These are phyloP conservation scores for Aphodius granarius DNA, from an alignment of 2,888 invertebrate species.

Conservation along the genomic window DNA sequence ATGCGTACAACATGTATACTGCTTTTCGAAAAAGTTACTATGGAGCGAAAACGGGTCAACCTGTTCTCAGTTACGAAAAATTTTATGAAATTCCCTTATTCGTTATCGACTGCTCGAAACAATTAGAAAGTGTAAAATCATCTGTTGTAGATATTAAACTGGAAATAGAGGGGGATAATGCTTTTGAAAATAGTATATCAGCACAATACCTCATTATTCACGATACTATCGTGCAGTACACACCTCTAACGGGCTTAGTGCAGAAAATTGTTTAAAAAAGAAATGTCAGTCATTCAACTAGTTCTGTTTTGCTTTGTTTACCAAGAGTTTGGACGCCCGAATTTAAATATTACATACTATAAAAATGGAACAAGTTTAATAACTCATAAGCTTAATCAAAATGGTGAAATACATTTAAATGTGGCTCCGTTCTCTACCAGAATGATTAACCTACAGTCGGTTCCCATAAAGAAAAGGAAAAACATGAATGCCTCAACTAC, in stretches of 20 bases:
- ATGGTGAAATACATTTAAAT: not conserved
- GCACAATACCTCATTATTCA: not conserved
- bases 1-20: constrained; percentile 9
- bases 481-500: too few relatives aligned
- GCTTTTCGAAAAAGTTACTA: not conserved
- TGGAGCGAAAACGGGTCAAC: not conserved
- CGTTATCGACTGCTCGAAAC: not conserved
- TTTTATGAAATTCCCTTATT: not conserved
- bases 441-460: too few relatives aligned
- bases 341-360: not conserved
- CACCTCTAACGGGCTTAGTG: not conserved
- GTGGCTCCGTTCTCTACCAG: not conserved
- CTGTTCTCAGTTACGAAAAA: not conserved
- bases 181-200: not conserved
- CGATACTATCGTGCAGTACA: not conserved
- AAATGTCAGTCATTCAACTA: too few relatives aligned
- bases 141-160: not conserved
- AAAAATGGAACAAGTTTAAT: not conserved
- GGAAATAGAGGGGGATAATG: not conserved
- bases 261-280: not conserved
- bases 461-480: too few relatives aligned
- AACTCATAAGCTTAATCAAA: not conserved
- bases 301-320: not conserved
- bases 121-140: not conserved
- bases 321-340: not conserved